phyloP scores from a whole-genome alignment of 1,140 invertebrate genomes.

The Calycopis cecrops region DNA sequence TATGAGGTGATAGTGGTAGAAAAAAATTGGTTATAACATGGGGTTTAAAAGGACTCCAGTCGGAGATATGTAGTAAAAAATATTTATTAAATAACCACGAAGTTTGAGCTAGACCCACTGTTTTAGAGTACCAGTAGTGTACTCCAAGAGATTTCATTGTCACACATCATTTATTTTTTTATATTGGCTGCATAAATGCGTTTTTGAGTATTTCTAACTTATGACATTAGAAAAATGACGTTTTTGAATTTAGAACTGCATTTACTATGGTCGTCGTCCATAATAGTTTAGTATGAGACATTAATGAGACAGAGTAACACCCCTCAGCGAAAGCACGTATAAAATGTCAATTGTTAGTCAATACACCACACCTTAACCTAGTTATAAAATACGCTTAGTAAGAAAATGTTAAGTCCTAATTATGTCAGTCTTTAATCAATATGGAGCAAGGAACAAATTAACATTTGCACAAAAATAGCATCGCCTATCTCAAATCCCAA shows the following conservation, averaged over 20 bases:
- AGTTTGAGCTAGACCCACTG: too few species aligned
- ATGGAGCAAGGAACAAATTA: neutral
- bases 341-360: constrained; percentile 33
- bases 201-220: too few species aligned
- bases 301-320: constrained; percentile 3
- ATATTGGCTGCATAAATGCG: too few species aligned
- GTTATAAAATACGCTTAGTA: constrained; percentile 37
- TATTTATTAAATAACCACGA: too few species aligned
- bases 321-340: constrained; percentile 8
- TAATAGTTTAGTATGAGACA: constrained; percentile 4
- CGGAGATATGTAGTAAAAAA: too few species aligned
- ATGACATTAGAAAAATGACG: too few species aligned
- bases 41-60: too few species aligned
- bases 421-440: neutral
- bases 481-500: neutral
- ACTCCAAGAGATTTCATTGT: too few species aligned
- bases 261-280: constrained; percentile 6
- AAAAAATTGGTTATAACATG: too few species aligned
- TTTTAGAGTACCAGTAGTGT: too few species aligned
- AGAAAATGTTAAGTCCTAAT: constrained; percentile 18
- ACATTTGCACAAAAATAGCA: neutral
- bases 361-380: constrained; percentile 69
- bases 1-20: too few species aligned
- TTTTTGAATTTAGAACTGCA: neutral
- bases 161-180: too few species aligned